A percentile compares a stretch with the other conserved stretches of the same genome.
These are phyloP conservation scores for Centrocercus urophasianus DNA, from an alignment of 2,113 vertebrate species.

Conservation along the genomic window DNA sequence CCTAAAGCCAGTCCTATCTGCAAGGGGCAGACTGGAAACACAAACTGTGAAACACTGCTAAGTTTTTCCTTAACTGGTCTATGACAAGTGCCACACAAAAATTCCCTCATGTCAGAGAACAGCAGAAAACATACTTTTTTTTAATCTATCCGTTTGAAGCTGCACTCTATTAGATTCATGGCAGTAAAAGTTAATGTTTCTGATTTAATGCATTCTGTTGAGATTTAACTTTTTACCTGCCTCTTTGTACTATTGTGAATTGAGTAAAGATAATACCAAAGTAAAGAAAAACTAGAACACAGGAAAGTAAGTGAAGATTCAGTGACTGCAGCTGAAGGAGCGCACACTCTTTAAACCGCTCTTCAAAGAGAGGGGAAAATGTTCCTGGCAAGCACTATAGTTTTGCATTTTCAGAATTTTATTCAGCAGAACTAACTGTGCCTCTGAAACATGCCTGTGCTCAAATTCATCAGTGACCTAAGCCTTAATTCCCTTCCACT, in stretches of 20 bases:
- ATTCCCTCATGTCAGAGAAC: neutral
- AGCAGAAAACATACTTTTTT: neutral
- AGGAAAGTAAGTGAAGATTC: neutral
- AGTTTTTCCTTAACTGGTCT: neutral
- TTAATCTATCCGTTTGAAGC: neutral
- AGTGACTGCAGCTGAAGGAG: neutral
- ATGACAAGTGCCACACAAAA: neutral
- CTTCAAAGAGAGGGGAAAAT: neutral
- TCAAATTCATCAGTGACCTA: neutral
- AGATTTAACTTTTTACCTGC: neutral
- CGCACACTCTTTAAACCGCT: neutral
- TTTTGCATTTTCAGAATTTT: neutral
- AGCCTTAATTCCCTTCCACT: constrained; percentile 6
- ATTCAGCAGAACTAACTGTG: neutral
- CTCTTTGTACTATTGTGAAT: neutral
- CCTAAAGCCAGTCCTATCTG: neutral
- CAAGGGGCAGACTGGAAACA: neutral
- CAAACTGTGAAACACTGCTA: neutral
- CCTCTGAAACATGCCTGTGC: neutral
- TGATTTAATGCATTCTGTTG: neutral
- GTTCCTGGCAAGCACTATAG: neutral
- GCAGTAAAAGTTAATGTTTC: neutral
- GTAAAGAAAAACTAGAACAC: neutral
- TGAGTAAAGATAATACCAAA: neutral
- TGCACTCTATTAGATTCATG: neutral